Percentiles rank a stretch among this genome's conserved stretches.
These are phyloP conservation scores for Gadopsis bispinosus DNA, from an alignment of 2,797 vertebrate genomes.

Conservation along the genomic window DNA sequence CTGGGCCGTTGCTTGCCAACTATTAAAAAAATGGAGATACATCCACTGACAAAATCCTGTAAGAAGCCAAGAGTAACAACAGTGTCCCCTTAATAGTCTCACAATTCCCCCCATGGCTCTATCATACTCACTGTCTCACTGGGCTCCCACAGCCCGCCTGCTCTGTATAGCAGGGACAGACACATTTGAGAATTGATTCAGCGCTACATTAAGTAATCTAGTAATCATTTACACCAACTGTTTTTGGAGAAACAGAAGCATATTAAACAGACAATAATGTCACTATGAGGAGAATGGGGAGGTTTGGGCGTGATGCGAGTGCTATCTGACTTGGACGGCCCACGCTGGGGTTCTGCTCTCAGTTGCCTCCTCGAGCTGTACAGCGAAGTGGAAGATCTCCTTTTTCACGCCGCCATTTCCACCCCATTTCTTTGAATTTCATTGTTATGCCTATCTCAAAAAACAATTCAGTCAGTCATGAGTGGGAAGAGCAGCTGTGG, in stretches of 20 bases:
- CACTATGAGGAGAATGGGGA: slow-evolving; percentile 62
- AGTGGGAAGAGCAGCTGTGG: slow-evolving; percentile 75
- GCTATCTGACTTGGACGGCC: slow-evolving; percentile 63
- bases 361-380: slow-evolving; percentile 71
- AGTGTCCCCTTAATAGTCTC: slow-evolving; percentile 69
- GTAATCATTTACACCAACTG: slow-evolving; percentile 83
- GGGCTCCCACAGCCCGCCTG: slow-evolving; percentile 43
- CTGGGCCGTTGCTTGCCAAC: slow-evolving; percentile 61
- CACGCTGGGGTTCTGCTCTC: slow-evolving; percentile 46
- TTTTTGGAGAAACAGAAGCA: slow-evolving; percentile 75
- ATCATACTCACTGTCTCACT: slow-evolving; percentile 74
- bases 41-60: slow-evolving; percentile 59
- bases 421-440: slow-evolving; percentile 69
- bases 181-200: slow-evolving; percentile 84
- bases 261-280: slow-evolving; percentile 83
- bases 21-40: slow-evolving; percentile 61
- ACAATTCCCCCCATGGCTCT: slow-evolving; percentile 81
- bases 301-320: slow-evolving; percentile 63
- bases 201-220: slow-evolving; percentile 85
- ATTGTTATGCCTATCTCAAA: slow-evolving; percentile 52
- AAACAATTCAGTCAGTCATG: slow-evolving; percentile 64
- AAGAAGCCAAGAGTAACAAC: slow-evolving; percentile 77
- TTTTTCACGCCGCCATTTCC: slow-evolving; percentile 71
- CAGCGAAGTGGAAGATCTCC: slow-evolving; percentile 79
- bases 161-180: slow-evolving; percentile 66